Evolutionary conservation across 1,140 invertebrate species (phyloP).

Genomic region (Leptonema lineaticorne): DNA sequence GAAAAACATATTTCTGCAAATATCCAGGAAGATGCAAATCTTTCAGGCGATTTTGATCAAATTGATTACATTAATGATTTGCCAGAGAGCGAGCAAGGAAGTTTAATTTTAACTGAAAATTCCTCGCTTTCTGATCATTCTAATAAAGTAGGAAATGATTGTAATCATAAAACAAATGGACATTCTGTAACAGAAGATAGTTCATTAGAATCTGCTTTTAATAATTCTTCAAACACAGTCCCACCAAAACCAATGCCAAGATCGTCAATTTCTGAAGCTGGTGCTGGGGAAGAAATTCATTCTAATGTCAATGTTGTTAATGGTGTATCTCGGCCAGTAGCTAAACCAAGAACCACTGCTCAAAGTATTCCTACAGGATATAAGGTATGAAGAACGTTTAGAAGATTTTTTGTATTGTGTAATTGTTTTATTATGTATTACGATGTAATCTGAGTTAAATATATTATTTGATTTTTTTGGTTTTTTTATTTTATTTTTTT

Average conservation of each 20-base stretch:
- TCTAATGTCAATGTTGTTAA: slow-evolving; percentile 39
- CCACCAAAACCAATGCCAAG: slow-evolving; percentile 75
- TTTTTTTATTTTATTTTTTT: slow-evolving; percentile 36
- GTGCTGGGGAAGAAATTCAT: slow-evolving; percentile 48
- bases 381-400: slow-evolving; percentile 62
- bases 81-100: slow-evolving; percentile 34
- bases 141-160: slow-evolving; percentile 41
- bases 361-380: slow-evolving; percentile 61
- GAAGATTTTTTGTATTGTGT: slow-evolving; percentile 26
- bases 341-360: slow-evolving; percentile 70
- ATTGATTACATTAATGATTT: slow-evolving; percentile 34
- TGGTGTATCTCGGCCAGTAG: slow-evolving; percentile 66
- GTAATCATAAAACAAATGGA: slow-evolving; percentile 39
- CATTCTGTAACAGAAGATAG: slow-evolving; percentile 22
- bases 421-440: slow-evolving; percentile 37
- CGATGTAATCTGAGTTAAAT: slow-evolving; percentile 26
- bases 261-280: slow-evolving; percentile 54
- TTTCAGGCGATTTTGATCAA: slow-evolving; percentile 22
- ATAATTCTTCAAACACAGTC: slow-evolving; percentile 46
- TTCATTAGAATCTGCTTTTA: slow-evolving; percentile 20
- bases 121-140: slow-evolving; percentile 27
- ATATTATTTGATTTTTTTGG: slow-evolving; percentile 32
- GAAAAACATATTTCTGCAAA: slow-evolving; percentile 38
- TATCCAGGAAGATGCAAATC: slow-evolving; percentile 13
- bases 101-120: not conserved